Conservation (phyloP, 1,140 invertebrate species). For the Atta cephalotes region DNA sequence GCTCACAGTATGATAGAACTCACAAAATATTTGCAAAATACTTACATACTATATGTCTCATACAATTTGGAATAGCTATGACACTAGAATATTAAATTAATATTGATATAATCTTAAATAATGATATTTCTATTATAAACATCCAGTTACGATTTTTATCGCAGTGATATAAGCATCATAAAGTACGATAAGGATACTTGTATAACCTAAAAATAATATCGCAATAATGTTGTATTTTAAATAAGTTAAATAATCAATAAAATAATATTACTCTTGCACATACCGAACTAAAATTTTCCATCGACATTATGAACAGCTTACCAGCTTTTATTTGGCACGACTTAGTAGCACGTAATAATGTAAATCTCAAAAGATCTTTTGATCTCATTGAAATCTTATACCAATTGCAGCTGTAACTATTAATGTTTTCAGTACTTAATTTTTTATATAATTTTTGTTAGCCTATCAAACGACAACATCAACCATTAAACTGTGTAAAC, state of each 20-base stretch:
- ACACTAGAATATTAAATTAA: neutral
- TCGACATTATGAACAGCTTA: constrained; percentile 51
- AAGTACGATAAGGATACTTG: constrained; percentile 19
- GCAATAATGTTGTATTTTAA: neutral
- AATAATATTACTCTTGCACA: constrained; percentile 11
- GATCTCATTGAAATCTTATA: constrained; percentile 66
- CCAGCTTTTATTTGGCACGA: constrained; percentile 68
- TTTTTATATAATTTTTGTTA: neutral
- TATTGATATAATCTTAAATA: neutral
- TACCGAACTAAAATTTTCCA: constrained; percentile 70
- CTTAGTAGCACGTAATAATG: constrained; percentile 56
- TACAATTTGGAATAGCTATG: neutral
- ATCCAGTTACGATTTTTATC: neutral
- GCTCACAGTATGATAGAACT: too few species aligned
- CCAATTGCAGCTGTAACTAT: constrained; percentile 54
- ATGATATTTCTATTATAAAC: neutral
- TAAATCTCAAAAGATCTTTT: constrained; percentile 59
- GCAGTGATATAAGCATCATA: constrained; percentile 27
- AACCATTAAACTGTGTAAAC: neutral
- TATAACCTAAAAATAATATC: constrained; percentile 33
- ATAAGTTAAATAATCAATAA: neutral
- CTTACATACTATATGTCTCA: too few species aligned
- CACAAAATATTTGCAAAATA: neutral
- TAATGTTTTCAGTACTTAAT: neutral
- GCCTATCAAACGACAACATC: neutral